Base-by-base conservation (phyloP, 2,888 invertebrate species). In the Dyspetes luteomarginatus region DNA sequence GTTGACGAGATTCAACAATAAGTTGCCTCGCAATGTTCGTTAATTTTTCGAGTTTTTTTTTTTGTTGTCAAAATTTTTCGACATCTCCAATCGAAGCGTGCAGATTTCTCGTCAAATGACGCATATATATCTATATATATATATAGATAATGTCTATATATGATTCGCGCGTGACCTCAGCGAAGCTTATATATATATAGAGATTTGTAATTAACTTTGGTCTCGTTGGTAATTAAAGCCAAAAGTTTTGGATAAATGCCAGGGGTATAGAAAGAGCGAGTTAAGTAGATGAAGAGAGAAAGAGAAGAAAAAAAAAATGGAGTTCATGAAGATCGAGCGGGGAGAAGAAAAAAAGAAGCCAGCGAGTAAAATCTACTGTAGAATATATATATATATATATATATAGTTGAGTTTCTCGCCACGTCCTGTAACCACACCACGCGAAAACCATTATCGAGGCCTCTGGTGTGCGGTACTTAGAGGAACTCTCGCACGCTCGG, bases 121-220 rank as follows among this genome's bases (percentile, higher is more conserved):
- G 4, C 15, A 4, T 48, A 5, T 48, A 5, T 5, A 17, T 15
- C 45, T 17, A 5, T 48, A 5, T 15, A 17, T 17, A 5, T 9
- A 5, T n/a, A 24, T 15, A 52, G 24, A 9, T 60, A n/a, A 17
- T 17, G 9, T 9, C 5, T n/a, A 24, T 15, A 52, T 15, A 9
- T 60, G 43, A 19, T 48, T 62, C 56, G 60, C 68, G 41, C 50
- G 48, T 72, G 58, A 52, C 69, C 48, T 58, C 22, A 24, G 19
- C 62, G 69, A 58, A 65, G 69, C 48, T 65, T 60, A 65, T n/a
- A n/a, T n/a, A n/a, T n/a, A n/a, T n/a, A n/a, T 43, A 64, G 69
- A 52, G 69, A 69, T 75, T 75, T 52, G 69, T 52, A 75, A 79
- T 79, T 75, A 79, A 79, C 79, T 79, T 75, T 26, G 56, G 48